These are phyloP conservation scores for rabbit (Oryctolagus cuniculus) DNA, from an alignment of 2,113 vertebrate species.

Conservation along the genomic window DNA sequence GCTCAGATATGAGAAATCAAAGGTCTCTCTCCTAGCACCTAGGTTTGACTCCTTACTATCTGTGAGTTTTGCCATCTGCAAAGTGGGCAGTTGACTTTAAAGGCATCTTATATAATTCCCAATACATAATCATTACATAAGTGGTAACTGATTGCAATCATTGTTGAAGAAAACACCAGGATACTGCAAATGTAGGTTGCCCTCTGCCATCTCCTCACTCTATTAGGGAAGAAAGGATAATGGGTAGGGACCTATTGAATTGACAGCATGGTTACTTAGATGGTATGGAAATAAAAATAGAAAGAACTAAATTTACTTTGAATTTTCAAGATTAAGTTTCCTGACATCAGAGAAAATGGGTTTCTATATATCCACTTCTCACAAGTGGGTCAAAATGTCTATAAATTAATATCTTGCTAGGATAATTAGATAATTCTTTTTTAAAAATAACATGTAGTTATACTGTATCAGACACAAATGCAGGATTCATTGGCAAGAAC, in stretches of 20 bases:
- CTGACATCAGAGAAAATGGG: slow-evolving; percentile 40
- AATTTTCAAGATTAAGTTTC: slow-evolving; percentile 60
- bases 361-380: slow-evolving; percentile 55
- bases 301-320: slow-evolving; percentile 40
- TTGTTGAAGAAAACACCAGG: neutral
- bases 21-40: neutral
- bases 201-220: neutral
- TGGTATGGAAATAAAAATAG: slow-evolving; percentile 35
- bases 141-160: neutral
- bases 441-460: slow-evolving; percentile 60
- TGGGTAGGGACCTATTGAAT: neutral
- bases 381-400: slow-evolving; percentile 66
- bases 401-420: slow-evolving; percentile 62
- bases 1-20: neutral
- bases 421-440: slow-evolving; percentile 66
- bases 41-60: neutral
- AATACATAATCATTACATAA: neutral
- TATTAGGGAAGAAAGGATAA: neutral
- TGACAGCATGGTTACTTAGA: neutral
- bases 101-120: neutral
- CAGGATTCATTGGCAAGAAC: slow-evolving; percentile 58
- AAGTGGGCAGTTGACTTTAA: slow-evolving; percentile 27
- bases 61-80: slow-evolving; percentile 50
- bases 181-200: neutral
- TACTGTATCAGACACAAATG: slow-evolving; percentile 54